phyloP scores from a whole-genome alignment of 2,888 invertebrate species.

The Drosophila flavopinicola region DNA sequence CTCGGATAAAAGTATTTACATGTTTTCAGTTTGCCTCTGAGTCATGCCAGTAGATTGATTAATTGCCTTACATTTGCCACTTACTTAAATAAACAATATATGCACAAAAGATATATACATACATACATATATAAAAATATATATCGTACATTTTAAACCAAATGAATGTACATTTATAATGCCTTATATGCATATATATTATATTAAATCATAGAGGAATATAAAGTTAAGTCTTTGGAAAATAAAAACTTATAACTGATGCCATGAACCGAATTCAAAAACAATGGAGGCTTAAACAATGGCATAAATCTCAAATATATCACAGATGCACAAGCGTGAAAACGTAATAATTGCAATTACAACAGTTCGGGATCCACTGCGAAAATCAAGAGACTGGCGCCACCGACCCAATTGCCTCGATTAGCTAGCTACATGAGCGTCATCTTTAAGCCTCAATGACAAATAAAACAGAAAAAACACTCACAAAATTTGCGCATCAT shows the following conservation, averaged over 20 bases:
- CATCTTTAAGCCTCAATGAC: constrained; percentile 43
- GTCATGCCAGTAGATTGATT: not conserved
- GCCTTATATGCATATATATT: not conserved
- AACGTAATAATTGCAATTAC: constrained; percentile 50
- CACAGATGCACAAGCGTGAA: constrained; percentile 5
- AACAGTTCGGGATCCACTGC: constrained; percentile 32
- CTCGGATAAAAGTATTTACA: constrained; percentile 10
- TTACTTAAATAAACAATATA: too few species aligned
- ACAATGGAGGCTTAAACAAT: not conserved
- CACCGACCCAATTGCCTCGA: constrained; percentile 38
- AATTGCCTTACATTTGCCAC: not conserved
- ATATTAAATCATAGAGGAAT: not conserved
- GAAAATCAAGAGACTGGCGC: constrained; percentile 8
- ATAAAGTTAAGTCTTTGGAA: not conserved
- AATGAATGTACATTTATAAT: constrained; percentile 1
- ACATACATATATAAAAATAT: too few species aligned
- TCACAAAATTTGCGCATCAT: constrained; percentile 36
- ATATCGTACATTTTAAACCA: not conserved
- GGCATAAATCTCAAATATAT: not conserved
- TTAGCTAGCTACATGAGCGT: constrained; percentile 33
- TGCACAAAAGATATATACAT: too few species aligned
- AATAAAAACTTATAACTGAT: not conserved
- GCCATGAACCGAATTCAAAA: not conserved
- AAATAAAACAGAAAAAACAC: constrained; percentile 11
- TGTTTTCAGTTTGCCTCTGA: constrained; percentile 1